Base-by-base conservation (phyloP, 1,140 invertebrate species). In the Oreohelix idahoensis region DNA sequence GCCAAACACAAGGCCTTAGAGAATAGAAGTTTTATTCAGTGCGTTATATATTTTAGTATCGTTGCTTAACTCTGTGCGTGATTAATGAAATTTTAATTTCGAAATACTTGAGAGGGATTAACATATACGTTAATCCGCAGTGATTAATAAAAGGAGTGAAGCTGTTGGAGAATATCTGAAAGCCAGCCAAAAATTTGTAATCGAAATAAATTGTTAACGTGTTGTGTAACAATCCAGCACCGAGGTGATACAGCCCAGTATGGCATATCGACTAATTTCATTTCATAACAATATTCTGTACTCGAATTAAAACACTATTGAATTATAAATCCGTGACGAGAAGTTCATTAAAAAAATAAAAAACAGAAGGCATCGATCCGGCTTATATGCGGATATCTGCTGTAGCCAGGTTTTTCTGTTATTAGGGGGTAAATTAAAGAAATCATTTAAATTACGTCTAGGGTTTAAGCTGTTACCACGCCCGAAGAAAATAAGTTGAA, bases 21-120 rank as follows among this genome's bases (percentile, higher is more conserved):
- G n/a, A n/a, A n/a, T n/a, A n/a, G n/a, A n/a, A n/a, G n/a, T n/a
- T n/a, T n/a, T n/a, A n/a, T n/a, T n/a, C n/a, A n/a, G n/a, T n/a
- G n/a, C n/a, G n/a, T n/a, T n/a, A n/a, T n/a, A n/a, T n/a, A n/a
- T n/a, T n/a, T n/a, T n/a, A n/a, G n/a, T n/a, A n/a, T n/a, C n/a
- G n/a, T n/a, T n/a, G n/a, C n/a, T n/a, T n/a, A n/a, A n/a, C n/a
- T n/a, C n/a, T 32, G 8, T 66, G 63, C n/a, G 5, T 66, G 63
- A 35, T 66, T 66, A 66, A 66, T 66, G 63, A 66, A 66, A 66
- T 66, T n/a, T 66, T 66, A 66, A 66, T 66, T 66, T 66, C 29
- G n/a, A 66, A 66, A 66, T 66, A 66, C 29, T 66, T 66, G 1
- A 29, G n/a, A 5, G 2, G 63, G 63, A 29, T 66, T 66, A 32